Base-by-base conservation (phyloP, 2,113 vertebrate species). In the Orthochromis malagaraziensis region DNA sequence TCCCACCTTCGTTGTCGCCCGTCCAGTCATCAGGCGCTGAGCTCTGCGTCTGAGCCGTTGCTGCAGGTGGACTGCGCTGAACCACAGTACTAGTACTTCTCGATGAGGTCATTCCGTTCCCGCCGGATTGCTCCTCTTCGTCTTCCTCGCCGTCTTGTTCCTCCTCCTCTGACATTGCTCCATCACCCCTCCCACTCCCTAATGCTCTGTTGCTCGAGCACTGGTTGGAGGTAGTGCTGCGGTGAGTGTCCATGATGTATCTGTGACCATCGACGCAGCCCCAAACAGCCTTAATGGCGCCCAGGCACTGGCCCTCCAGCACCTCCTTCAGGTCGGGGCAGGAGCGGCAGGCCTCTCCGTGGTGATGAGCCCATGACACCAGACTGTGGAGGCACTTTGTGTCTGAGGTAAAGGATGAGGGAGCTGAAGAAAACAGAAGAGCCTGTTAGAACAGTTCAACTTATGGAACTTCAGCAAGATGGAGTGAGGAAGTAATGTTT, bases 361-460 rank as follows among this genome's bases (percentile, higher is more conserved):
- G 98, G 7, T 90, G 63, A 53, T 99, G 98, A 2, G 97, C 88
- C 98, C 98, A 99, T 1, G 90, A 95, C 86, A 99, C 98, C 95
- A 99, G 91, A 54, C 95, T 91, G 81, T 93, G 97, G 88, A 99
- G 97, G 96, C 97, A 97, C 92, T 96, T 96, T 0, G 96, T 93
- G 94, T 97, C 97, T 3, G 96, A 97, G 2, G 96, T 96, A 91
- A 99, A 96, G 91, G 88, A 91, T 1, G 87, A 47, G 3, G 90
- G 84, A 2, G 84, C 93, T 94, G 54, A 11, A 83, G n/a, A 21
- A 35, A 63, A 33, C 6, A 55, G 2, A 29, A 49, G 3, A 40
- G 2, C 14, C 4, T 79, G 21, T 38, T 19, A 13, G 33, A 51
- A 58, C n/a, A 53, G 26, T 7, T 24, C 10, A n/a, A 31, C 42